Base-by-base conservation (phyloP, 1,140 invertebrate genomes). In the Drosophila santomea region DNA sequence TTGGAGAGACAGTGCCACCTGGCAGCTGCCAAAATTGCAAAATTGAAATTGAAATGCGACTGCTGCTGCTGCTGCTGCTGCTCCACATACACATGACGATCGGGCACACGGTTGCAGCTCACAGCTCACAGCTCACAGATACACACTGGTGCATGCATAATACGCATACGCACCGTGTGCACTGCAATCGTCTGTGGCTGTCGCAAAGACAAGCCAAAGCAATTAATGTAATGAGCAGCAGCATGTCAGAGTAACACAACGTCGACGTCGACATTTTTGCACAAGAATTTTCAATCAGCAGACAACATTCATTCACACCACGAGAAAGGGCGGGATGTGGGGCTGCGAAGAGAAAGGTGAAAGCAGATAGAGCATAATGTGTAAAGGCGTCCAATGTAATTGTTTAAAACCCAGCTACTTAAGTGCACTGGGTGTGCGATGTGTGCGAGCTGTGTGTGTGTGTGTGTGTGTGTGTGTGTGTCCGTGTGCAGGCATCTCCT, bases 181-280 rank as follows among this genome's bases (percentile, higher is more conserved):
- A 71, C 59, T 67, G 76, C 74, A 45, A 61, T 67, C 64, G 64
- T 72, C 56, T 68, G 64, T 71, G 64, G 60, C 83, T 88, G 84
- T 88, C 84, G 84, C 84, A 88, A 83, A 89, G 83, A 88, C 83
- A 88, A 88, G 84, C 83, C 83, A 88, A 88, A 88, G 84, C 84
- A 88, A 88, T 88, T 88, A 88, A 88, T 88, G 84, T 89, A 88
- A 88, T 88, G 84, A 88, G 84, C 80, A 80, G 83, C 83, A 88
- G 76, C 83, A 79, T 88, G 83, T 88, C 83, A 77, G 84, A 57
- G 74, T 71, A 78, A 78, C 78, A 47, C 80, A 84, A 75, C 82
- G 68, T 83, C 83, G 83, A 89, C 83, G 84, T 89, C 83, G 80
- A 79, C 84, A 88, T 88, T 89, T 88, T 88, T 88, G 83, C 83